A percentile compares a stretch with the other conserved stretches of the same genome.
Conservation (phyloP, 2,888 invertebrate genomes). For the Drosophila ezoana region DNA sequence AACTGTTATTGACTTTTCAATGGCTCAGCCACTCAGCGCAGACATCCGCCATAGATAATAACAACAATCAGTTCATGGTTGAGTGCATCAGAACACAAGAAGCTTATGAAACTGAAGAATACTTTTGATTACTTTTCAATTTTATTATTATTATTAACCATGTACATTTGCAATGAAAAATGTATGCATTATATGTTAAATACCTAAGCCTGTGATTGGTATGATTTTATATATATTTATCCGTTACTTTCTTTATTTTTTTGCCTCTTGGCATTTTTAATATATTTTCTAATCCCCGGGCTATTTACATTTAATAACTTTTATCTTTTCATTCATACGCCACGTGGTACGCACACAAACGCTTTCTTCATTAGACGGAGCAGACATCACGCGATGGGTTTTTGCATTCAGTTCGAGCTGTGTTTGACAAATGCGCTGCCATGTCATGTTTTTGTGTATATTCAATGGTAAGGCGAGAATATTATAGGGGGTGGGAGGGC, state of each 20-base stretch:
- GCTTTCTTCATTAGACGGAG: conserved; percentile 12
- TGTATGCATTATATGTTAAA: neutral
- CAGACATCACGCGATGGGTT: conserved; percentile 28
- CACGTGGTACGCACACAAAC: conserved; percentile 13
- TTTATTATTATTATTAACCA: conserved; percentile 18
- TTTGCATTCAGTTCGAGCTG: conserved; percentile 23
- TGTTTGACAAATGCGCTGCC: conserved; percentile 41
- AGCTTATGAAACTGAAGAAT: conserved; percentile 11
- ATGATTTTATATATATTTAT: too few species aligned
- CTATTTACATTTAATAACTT: too few species aligned
- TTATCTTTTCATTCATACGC: conserved; percentile 18
- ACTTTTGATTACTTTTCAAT: conserved; percentile 17
- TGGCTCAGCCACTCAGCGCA: neutral
- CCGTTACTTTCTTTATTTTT: too few species aligned
- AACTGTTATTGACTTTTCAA: conserved; percentile 31
- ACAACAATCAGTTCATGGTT: conserved; percentile 16
- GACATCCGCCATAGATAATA: conserved; percentile 4
- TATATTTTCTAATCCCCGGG: too few species aligned
- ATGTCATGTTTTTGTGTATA: conserved; percentile 26
- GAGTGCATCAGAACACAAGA: conserved; percentile 9
- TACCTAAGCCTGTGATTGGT: too few species aligned
- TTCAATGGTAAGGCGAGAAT: too few species aligned
- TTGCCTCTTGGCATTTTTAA: too few species aligned
- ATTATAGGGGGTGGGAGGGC: neutral
- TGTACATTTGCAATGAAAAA: neutral